Percentiles rank a stretch among this genome's conserved stretches.
Evolutionary conservation across 1,140 invertebrate genomes (phyloP).

Genomic region (Trichomalopsis sarcophagae): DNA sequence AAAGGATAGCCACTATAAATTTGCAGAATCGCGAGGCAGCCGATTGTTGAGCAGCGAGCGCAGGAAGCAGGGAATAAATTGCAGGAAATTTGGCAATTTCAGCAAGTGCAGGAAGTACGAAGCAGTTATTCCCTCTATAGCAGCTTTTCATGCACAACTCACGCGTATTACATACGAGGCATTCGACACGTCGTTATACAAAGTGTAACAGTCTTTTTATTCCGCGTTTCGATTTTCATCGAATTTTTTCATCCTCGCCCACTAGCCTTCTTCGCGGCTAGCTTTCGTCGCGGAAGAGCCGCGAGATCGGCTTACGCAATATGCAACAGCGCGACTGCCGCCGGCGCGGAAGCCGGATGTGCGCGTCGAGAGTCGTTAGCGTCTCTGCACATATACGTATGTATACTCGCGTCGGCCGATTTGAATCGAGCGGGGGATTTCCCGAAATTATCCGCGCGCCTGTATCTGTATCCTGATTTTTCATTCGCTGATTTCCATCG

Average conservation of each 20-base stretch:
- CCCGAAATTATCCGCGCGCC: conserved; percentile 21
- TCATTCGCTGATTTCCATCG: conserved; percentile 42
- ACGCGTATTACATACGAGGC: not conserved
- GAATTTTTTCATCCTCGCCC: not conserved
- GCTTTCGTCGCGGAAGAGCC: conserved; percentile 13
- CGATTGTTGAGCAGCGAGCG: not conserved
- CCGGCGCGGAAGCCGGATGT: conserved; percentile 39
- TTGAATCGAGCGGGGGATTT: conserved; percentile 18
- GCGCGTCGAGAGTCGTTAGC: conserved; percentile 16
- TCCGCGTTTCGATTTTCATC: not conserved
- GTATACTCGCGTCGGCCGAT: not conserved
- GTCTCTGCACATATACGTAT: not conserved
- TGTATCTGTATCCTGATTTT: conserved; percentile 33
- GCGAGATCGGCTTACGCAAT: conserved; percentile 44
- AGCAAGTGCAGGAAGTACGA: conserved; percentile 19
- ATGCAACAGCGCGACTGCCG: not conserved
- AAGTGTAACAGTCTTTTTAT: not conserved
- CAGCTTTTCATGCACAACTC: not conserved
- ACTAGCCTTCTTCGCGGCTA: not conserved
- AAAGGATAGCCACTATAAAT: not conserved
- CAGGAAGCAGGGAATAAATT: conserved; percentile 31
- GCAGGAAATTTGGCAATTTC: conserved; percentile 40
- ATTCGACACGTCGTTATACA: not conserved
- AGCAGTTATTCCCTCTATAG: conserved; percentile 17
- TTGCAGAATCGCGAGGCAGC: not conserved